Evolutionary conservation across 2,113 vertebrate genomes (phyloP).

Genomic region (Nannospalax galili): DNA sequence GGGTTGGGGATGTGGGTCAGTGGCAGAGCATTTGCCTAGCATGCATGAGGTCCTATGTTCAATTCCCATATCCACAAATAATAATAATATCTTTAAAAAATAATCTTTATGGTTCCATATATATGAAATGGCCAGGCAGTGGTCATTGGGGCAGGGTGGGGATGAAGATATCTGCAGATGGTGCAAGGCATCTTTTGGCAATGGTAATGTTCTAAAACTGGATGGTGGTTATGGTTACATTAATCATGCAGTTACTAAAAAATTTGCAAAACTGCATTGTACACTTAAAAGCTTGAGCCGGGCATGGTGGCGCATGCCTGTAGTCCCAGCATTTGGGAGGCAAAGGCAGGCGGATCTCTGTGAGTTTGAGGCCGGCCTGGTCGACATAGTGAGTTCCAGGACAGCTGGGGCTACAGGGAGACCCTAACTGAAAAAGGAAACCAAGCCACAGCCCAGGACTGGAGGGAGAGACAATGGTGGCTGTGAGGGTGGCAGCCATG

Average conservation of each 20-base stretch:
- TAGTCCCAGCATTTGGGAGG: too few species aligned
- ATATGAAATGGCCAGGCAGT: not conserved
- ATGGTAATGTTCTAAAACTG: not conserved
- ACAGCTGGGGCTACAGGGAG: too few species aligned
- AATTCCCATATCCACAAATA: not conserved
- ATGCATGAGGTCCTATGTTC: not conserved
- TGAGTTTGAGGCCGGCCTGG: too few species aligned
- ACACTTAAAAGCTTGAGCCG: too few species aligned
- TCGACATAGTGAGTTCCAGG: too few species aligned
- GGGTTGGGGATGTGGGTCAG: not conserved
- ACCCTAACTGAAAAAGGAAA: too few species aligned
- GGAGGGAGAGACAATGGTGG: not conserved
- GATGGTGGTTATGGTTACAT: not conserved
- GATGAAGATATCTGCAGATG: not conserved
- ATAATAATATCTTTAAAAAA: not conserved
- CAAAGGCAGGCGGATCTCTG: too few species aligned
- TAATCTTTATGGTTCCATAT: not conserved
- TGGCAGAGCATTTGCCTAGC: not conserved
- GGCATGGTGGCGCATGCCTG: too few species aligned
- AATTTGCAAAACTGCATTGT: not conserved
- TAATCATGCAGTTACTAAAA: not conserved
- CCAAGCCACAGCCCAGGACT: not conserved
- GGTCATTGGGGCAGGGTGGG: not conserved
- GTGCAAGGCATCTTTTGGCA: accelerated
- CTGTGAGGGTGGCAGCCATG: not conserved